Percentiles rank a stretch among this genome's conserved stretches.
phyloP scores from a whole-genome alignment of 2,797 vertebrate genomes.

The Austrolebias charrua region DNA sequence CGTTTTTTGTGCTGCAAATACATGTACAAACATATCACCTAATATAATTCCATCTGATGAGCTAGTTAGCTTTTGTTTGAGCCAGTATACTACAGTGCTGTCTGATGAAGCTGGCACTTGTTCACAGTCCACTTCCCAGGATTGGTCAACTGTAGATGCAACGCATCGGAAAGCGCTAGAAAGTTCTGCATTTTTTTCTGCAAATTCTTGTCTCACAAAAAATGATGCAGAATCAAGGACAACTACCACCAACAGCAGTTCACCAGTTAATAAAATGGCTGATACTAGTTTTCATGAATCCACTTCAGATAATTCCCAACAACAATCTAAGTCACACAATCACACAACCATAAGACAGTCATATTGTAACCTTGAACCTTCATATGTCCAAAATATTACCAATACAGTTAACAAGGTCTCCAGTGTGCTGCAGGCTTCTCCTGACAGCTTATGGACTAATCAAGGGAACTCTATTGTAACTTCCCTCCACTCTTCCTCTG shows the following conservation, averaged over 20 bases:
- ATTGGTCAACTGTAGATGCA: slow-evolving; percentile 73
- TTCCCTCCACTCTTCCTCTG: slow-evolving; percentile 4
- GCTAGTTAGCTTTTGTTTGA: slow-evolving; percentile 9
- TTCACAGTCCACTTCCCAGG: slow-evolving; percentile 40
- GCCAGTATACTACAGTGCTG: background rate
- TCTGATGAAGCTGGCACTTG: slow-evolving; percentile 5
- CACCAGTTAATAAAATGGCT: slow-evolving; percentile 12
- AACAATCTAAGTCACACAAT: background rate
- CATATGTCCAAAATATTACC: slow-evolving; percentile 1
- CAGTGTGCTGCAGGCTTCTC: slow-evolving; percentile 34
- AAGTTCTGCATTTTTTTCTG: slow-evolving; percentile 29
- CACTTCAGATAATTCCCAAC: slow-evolving; percentile 74
- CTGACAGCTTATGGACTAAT: slow-evolving; percentile 37
- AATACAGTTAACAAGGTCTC: slow-evolving; percentile 22
- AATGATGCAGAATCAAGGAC: slow-evolving; percentile 85
- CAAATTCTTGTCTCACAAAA: slow-evolving; percentile 79
- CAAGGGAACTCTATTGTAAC: background rate
- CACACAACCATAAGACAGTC: slow-evolving; percentile 2
- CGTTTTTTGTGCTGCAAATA: slow-evolving; percentile 28
- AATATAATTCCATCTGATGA: slow-evolving; percentile 13
- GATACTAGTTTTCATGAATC: slow-evolving; percentile 25
- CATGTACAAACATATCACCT: slow-evolving; percentile 7
- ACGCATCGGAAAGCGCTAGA: slow-evolving; percentile 22
- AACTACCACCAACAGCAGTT: slow-evolving; percentile 65
- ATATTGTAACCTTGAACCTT: slow-evolving; percentile 11